Evolutionary conservation across 2,797 vertebrate genomes (phyloP).

Genomic region (Phoxinus dragarum): DNA sequence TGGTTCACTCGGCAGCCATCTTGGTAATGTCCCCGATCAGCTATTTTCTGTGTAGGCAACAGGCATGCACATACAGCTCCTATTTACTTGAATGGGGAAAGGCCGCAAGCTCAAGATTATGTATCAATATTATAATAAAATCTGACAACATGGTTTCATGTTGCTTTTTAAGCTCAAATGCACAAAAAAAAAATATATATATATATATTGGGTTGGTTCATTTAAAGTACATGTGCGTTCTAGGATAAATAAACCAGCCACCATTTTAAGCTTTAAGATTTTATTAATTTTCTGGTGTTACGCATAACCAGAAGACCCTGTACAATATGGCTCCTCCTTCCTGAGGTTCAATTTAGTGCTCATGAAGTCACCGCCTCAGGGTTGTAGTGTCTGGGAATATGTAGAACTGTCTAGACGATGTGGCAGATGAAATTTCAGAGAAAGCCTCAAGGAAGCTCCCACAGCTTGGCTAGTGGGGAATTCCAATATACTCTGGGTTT

Average conservation of each 20-base stretch:
- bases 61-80: neutral
- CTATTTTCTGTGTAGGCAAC: conserved; percentile 1
- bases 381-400: conserved; percentile 49
- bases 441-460: conserved; percentile 45
- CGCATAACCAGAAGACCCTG: conserved; percentile 22
- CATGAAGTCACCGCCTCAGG: conserved; percentile 43
- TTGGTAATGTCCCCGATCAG: conserved; percentile 13
- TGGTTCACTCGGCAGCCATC: conserved; percentile 9
- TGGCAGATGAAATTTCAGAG: conserved; percentile 39
- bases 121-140: neutral
- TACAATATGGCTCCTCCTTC: conserved; percentile 39
- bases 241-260: neutral
- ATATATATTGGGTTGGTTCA: neutral
- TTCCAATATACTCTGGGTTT: conserved; percentile 40
- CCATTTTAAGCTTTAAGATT: neutral
- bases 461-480: conserved; percentile 42
- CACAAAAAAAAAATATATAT: neutral
- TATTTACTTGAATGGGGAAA: neutral
- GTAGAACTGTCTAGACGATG: conserved; percentile 50
- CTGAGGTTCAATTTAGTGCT: conserved; percentile 46
- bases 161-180: neutral
- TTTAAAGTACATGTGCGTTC: neutral
- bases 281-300: neutral
- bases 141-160: neutral
- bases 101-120: neutral